Conservation (phyloP, 1,140 invertebrate genomes). For the Ooceraea biroi region DNA sequence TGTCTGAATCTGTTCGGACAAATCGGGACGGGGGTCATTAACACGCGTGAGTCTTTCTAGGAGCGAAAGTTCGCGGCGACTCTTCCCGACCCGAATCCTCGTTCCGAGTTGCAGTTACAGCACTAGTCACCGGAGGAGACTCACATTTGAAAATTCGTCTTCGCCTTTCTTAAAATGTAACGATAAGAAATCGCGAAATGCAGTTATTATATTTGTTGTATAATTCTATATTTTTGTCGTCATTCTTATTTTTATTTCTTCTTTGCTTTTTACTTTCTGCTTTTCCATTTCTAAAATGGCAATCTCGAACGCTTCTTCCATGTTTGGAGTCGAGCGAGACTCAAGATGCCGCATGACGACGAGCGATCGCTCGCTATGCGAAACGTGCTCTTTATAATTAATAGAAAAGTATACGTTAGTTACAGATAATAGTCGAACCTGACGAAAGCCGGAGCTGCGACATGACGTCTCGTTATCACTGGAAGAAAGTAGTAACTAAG, state of each 20-base stretch:
- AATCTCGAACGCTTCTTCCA: not conserved
- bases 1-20: not conserved
- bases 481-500: slow-evolving; percentile 56
- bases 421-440: slow-evolving; percentile 22
- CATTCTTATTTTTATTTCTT: not conserved
- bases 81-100: not conserved
- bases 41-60: not conserved
- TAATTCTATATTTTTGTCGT: no score
- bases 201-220: not conserved
- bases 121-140: not conserved
- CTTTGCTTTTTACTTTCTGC: not conserved
- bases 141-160: not conserved
- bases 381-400: not conserved
- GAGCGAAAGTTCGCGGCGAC: slow-evolving; percentile 16
- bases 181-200: not conserved
- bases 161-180: not conserved
- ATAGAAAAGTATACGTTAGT: not conserved
- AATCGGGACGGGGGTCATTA: not conserved
- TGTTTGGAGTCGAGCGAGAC: not conserved
- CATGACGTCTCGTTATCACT: slow-evolving; percentile 52
- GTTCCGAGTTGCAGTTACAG: not conserved
- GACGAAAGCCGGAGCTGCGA: slow-evolving; percentile 47
- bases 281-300: not conserved
- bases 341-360: not conserved
- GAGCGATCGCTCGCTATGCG: not conserved